Base-by-base conservation (phyloP, 2,113 vertebrate genomes). In the Pseudopipra pipra region DNA sequence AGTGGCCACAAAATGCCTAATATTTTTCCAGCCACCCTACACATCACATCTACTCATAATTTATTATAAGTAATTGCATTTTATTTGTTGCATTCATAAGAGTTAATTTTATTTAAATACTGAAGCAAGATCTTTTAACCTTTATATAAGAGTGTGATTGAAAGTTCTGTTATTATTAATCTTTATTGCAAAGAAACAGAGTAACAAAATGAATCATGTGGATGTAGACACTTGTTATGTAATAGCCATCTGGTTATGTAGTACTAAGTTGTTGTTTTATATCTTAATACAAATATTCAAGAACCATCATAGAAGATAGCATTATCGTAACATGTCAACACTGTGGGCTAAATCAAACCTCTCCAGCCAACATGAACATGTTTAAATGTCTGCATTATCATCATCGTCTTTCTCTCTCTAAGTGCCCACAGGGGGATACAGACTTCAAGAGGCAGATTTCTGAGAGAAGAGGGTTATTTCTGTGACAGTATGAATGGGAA, bases 201-300 rank as follows among this genome's bases (percentile, higher is more conserved):
- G 70, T 94, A 94, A 71, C 82, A 86, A 85, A 91, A 93, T 96
- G 92, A 96, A 90, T 97, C 96, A 94, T 72, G 76, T 88, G 83
- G 88, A 96, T 91, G 73, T 90, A 94, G 88, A 92, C 73, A 11
- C 92, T 84, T 72, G 75, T 97, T 97, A 94, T 95, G 72, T 90
- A 96, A 97, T 94, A 86, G 68, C 95, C 96, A 96, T 96, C 93
- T 97, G 96, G 72, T 77, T 92, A 52, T 93, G 80, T 90, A 96
- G 93, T 93, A 75, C 41, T 52, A 44, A 90, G 65, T 90, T 90
- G 81, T 92, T 94, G 83, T 87, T 88, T 90, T 74, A 47, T 84
- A 49, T 86, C 72, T 91, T 90, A 44, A 56, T 93, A 90, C 61
- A 66, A 77, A 79, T 72, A 74, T 65, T 86, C 55, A 89, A 85